Evolutionary conservation across 2,888 invertebrate species (phyloP).

Genomic region (Invenusta paracnida): DNA sequence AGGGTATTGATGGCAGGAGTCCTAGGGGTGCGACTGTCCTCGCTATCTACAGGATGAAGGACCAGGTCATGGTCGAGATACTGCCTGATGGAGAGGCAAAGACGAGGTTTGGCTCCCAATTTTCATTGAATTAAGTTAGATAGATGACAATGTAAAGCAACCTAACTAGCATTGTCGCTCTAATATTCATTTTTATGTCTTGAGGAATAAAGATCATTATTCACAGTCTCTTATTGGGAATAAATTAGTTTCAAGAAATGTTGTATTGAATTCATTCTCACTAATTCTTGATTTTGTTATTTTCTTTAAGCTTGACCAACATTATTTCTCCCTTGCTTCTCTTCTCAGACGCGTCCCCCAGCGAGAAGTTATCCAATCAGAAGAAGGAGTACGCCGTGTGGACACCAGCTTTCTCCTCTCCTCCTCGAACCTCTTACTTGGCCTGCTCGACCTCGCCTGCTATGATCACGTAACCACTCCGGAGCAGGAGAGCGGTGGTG

Average conservation of each 20-base stretch:
- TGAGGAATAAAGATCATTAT: too few relatives aligned
- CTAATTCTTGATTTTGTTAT: too few relatives aligned
- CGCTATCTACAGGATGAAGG: background rate
- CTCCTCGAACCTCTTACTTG: background rate
- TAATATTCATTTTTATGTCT: too few relatives aligned
- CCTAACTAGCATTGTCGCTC: too few relatives aligned
- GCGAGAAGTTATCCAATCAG: background rate
- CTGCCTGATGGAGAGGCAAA: background rate
- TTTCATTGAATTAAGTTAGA: too few relatives aligned
- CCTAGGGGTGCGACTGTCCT: background rate
- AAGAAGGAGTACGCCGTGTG: background rate
- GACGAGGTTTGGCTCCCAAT: background rate
- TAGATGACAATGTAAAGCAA: too few relatives aligned
- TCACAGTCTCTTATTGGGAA: too few relatives aligned
- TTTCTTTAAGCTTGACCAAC: too few relatives aligned
- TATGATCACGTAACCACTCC: background rate
- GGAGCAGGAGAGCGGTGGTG: background rate
- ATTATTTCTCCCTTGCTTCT: background rate
- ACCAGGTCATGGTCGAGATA: background rate
- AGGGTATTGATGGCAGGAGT: too few relatives aligned
- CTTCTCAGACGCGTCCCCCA: background rate
- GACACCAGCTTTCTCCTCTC: background rate
- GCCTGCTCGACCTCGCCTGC: background rate
- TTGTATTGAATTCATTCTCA: too few relatives aligned
- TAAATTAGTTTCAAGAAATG: too few relatives aligned